Base-by-base conservation (phyloP, 1,140 invertebrate genomes). In the Drosophila athabasca region DNA sequence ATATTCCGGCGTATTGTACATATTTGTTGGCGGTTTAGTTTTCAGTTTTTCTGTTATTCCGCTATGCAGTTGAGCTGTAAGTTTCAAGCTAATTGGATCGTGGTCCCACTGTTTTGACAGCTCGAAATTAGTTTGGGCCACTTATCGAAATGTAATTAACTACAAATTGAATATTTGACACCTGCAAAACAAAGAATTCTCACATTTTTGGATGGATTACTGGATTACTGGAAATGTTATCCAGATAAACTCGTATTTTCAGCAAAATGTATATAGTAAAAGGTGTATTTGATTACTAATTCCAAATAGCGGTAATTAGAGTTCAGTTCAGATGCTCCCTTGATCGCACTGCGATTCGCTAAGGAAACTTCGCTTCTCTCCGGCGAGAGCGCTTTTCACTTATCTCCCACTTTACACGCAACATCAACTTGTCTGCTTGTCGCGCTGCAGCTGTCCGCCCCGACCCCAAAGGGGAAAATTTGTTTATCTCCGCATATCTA, bases 401-500 rank as follows among this genome's bases (percentile, higher is more conserved):
- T 68, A 69, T 49, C 66, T 31, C 68, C 45, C 66, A 68, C 66
- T 69, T 58, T 57, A 53, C 66, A 69, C 64, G 51, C 44, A 69
- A 68, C 64, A 69, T 69, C 64, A 69, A 68, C 44, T 57, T 57
- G 64, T 69, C 66, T 26, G 17, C 49, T 68, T 67, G 62, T 48
- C 62, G 35, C 31, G 51, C 62, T 68, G 50, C 35, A 31, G 57
- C 66, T 67, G 62, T 24, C 44, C 11, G 24, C 31, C 9, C 9
- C 8, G 13, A 19, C 31, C 31, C 11, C 46, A 15, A 52, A 54
- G 48, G 26, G 49, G 65, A 67, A 82, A 78, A 85, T 87, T 82
- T 87, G 65, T 75, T 81, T 85, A 85, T 75, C 76, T 61, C 58
- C 68, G 75, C 79, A 71, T 70, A 76, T 76, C 78, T 78, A 87